Evolutionary conservation across 2,113 vertebrate species (phyloP).

Genomic region (Anthoscopus minutus): DNA sequence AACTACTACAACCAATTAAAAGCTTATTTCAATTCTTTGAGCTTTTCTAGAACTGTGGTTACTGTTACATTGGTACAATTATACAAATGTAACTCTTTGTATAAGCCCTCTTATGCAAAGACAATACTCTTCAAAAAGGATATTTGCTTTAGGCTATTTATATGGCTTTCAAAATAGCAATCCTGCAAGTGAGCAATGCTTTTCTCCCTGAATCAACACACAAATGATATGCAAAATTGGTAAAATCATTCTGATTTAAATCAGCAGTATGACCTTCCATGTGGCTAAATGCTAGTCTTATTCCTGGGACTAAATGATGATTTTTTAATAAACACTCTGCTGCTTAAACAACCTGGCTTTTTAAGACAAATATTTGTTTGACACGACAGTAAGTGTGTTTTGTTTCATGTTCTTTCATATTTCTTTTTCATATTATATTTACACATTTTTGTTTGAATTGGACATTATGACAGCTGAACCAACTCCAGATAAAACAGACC

Average conservation of each 20-base stretch:
- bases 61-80: neutral
- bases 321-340: neutral
- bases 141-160: neutral
- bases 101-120: neutral
- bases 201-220: neutral
- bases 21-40: neutral
- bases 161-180: neutral
- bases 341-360: neutral
- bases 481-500: neutral
- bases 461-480: neutral
- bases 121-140: neutral
- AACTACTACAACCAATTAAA: neutral
- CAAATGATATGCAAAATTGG: neutral
- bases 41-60: neutral
- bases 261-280: neutral
- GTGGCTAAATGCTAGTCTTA: neutral
- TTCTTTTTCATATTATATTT: neutral
- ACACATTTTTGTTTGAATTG: neutral
- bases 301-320: neutral
- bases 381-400: neutral
- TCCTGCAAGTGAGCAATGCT: neutral
- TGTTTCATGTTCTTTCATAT: neutral
- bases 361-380: neutral
- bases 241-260: neutral
- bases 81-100: neutral